Conservation (phyloP, 2,113 vertebrate genomes). For the Sander vitreus region DNA sequence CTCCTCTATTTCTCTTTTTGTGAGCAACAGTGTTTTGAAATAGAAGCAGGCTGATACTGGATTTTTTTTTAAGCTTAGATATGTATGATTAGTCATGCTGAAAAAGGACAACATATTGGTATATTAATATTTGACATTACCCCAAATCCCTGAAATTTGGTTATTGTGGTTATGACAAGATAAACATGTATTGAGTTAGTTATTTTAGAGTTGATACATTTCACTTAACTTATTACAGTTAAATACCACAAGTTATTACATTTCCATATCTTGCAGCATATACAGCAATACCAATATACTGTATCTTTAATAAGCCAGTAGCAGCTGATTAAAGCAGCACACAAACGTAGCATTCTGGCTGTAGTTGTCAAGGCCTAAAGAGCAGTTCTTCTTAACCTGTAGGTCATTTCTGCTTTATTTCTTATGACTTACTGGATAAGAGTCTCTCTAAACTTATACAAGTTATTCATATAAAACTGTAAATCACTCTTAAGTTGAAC, state of each 20-base stretch:
- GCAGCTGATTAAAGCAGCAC: not conserved
- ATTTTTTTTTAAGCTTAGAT: conserved; percentile 16
- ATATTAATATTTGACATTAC: not conserved
- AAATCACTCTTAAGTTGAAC: not conserved
- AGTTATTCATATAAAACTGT: conserved; percentile 18
- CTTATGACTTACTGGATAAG: not conserved
- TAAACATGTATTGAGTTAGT: not conserved
- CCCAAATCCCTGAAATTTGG: not conserved
- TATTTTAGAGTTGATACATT: not conserved
- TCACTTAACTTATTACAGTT: not conserved
- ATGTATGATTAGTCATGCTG: not conserved
- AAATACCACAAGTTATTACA: not conserved
- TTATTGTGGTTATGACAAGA: not conserved
- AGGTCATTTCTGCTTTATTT: not conserved
- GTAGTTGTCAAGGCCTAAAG: not conserved
- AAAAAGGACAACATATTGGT: not conserved
- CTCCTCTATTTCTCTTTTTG: conserved; percentile 55
- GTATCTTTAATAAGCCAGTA: not conserved
- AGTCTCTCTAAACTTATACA: not conserved
- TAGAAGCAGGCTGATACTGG: conserved; percentile 35
- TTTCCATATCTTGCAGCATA: not conserved
- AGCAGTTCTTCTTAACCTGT: not conserved
- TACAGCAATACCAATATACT: not conserved
- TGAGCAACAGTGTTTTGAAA: conserved; percentile 50
- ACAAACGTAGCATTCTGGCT: not conserved